Conservation (phyloP, 2,797 vertebrate species). For the Picus viridis region DNA sequence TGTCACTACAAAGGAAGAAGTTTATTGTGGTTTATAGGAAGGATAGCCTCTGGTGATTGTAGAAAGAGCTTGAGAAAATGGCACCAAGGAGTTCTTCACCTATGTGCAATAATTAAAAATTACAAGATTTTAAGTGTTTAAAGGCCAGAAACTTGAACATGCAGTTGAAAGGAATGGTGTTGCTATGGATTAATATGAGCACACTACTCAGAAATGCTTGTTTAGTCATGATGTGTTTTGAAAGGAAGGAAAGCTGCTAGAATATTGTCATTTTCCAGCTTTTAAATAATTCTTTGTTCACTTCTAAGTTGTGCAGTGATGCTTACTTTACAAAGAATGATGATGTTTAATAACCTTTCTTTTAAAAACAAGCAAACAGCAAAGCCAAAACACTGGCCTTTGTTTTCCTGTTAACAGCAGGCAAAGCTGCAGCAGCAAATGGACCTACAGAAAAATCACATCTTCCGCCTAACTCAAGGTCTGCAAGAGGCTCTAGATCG, state of each 20-base stretch:
- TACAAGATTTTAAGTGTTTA: neutral
- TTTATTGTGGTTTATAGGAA: neutral
- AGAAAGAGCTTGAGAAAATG: neutral
- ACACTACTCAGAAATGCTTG: neutral
- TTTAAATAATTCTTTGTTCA: neutral
- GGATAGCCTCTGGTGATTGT: neutral
- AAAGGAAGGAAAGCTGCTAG: neutral
- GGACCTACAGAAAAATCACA: conserved; percentile 98
- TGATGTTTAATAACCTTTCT: neutral
- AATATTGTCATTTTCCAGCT: neutral
- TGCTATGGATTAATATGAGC: neutral
- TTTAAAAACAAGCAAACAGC: neutral
- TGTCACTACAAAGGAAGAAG: neutral
- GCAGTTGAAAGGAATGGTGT: neutral
- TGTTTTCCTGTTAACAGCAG: conserved; percentile 82
- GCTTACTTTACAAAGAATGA: neutral
- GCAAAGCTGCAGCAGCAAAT: conserved; percentile 98
- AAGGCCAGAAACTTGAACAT: neutral
- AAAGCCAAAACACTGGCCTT: neutral
- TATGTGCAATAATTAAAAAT: neutral
- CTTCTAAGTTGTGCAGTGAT: neutral
- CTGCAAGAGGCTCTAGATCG: conserved; percentile 96
- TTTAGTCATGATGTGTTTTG: neutral
- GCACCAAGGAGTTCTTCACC: neutral
- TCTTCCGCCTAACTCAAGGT: conserved; percentile 96